These are phyloP conservation scores for Mesorhabditis spiculigera DNA, from an alignment of 2,888 invertebrate species.

Conservation along the genomic window DNA sequence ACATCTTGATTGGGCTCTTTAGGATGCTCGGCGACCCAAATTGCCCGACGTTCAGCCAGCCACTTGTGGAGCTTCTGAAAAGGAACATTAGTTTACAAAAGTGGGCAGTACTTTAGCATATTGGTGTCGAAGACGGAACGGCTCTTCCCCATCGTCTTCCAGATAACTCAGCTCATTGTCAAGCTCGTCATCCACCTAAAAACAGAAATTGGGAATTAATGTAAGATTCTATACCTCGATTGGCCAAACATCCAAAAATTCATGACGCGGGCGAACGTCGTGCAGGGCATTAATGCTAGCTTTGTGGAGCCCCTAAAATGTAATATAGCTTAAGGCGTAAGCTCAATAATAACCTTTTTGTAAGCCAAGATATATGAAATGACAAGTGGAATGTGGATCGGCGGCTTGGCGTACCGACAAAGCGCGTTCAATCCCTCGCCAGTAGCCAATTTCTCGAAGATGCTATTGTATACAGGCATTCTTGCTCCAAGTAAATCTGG, in stretches of 20 bases:
- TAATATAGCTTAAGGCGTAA: background rate
- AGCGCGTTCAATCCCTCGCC: background rate
- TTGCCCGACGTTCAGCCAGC: background rate
- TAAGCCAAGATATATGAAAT: background rate
- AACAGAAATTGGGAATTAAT: background rate
- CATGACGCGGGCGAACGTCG: conserved; percentile 39
- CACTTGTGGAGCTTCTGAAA: background rate
- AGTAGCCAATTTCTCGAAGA: background rate
- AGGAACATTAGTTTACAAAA: background rate
- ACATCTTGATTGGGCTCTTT: too few species aligned
- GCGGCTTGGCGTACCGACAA: background rate
- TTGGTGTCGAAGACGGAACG: conserved; percentile 34
- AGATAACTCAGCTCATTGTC: conserved; percentile 29
- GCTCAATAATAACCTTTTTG: background rate
- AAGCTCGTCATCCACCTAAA: conserved; percentile 22
- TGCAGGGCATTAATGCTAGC: conserved; percentile 28
- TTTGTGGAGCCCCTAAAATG: conserved; percentile 19
- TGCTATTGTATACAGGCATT: too few species aligned
- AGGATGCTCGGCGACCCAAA: background rate
- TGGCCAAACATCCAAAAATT: conserved; percentile 39
- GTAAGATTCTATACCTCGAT: conserved; percentile 14
- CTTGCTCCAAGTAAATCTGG: too few species aligned
- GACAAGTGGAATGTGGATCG: background rate
- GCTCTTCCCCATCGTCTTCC: conserved; percentile 39
- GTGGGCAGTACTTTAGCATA: conserved; percentile 15